Conservation (phyloP, 2,888 invertebrate species). For the Agapostemon virescens region DNA sequence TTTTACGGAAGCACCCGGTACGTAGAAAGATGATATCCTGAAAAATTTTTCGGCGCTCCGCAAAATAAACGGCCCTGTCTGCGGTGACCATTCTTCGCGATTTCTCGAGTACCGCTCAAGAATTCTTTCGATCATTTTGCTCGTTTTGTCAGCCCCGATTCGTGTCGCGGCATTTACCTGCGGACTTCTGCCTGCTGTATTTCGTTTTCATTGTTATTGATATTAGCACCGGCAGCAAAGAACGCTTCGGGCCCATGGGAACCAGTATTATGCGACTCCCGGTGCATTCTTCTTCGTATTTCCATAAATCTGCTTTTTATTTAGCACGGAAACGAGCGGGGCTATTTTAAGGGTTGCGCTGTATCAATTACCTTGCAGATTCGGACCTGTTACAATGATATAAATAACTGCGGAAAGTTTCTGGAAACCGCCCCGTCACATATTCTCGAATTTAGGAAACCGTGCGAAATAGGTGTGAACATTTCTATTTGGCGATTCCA, state of each 20-base stretch:
- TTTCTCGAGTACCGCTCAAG: conserved; percentile 50
- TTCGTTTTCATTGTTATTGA: conserved; percentile 57
- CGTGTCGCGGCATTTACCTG: conserved; percentile 49
- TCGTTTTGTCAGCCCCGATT: conserved; percentile 40
- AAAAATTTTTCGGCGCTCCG: conserved; percentile 38
- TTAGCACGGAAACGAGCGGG: conserved; percentile 23
- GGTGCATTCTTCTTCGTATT: conserved; percentile 37
- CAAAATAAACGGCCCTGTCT: conserved; percentile 44
- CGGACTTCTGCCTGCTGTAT: conserved; percentile 22
- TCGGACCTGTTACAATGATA: conserved; percentile 37
- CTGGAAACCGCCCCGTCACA: conserved; percentile 22
- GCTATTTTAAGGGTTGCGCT: conserved; percentile 39
- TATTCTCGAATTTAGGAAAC: conserved; percentile 37
- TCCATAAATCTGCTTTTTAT: conserved; percentile 55
- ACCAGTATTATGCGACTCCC: conserved; percentile 20
- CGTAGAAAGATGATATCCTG: not conserved
- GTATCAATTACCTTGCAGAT: conserved; percentile 39
- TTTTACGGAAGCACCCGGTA: conserved; percentile 8
- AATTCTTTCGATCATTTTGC: conserved; percentile 47
- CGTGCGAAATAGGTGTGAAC: not conserved
- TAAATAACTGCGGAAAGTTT: conserved; percentile 41
- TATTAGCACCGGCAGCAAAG: conserved; percentile 47
- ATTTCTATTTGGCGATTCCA: not conserved
- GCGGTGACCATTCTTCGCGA: conserved; percentile 48
- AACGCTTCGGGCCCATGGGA: conserved; percentile 11